Evolutionary conservation across 2,797 vertebrate genomes (phyloP).

Genomic region (Morelia viridis): DNA sequence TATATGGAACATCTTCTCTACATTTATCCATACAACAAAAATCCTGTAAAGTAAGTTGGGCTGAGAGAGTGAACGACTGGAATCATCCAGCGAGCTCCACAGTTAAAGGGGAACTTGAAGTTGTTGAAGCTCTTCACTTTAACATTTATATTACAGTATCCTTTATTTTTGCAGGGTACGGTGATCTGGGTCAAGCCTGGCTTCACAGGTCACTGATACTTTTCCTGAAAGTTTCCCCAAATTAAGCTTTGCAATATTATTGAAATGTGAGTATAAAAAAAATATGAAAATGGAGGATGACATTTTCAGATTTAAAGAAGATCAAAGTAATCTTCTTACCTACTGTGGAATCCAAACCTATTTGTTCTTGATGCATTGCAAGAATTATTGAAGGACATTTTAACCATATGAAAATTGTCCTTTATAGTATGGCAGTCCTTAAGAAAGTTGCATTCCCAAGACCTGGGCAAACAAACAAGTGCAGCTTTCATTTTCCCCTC

Average conservation of each 20-base stretch:
- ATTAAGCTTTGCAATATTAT: slow-evolving; percentile 19
- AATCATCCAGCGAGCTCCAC: background rate
- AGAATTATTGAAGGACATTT: slow-evolving; percentile 45
- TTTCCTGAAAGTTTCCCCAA: background rate
- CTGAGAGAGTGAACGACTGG: background rate
- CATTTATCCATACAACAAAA: background rate
- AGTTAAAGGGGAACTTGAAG: background rate
- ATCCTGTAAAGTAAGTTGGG: background rate
- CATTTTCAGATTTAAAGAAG: slow-evolving; percentile 42
- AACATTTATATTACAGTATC: background rate
- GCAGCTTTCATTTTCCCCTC: slow-evolving; percentile 36
- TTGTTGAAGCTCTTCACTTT: background rate
- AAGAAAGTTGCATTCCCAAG: slow-evolving; percentile 38
- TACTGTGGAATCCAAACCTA: slow-evolving; percentile 34
- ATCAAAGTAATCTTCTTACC: slow-evolving; percentile 35
- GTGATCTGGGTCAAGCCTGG: background rate
- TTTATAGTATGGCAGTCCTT: slow-evolving; percentile 42
- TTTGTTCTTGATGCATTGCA: slow-evolving; percentile 41
- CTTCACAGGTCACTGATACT: background rate
- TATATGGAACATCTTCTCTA: background rate
- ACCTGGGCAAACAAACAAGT: slow-evolving; percentile 36
- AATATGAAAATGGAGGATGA: slow-evolving; percentile 22
- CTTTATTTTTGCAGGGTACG: accelerated
- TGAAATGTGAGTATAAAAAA: slow-evolving; percentile 14
- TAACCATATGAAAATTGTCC: slow-evolving; percentile 38